Conservation (phyloP, 2,888 invertebrate species). For the Lathronympha strigana region DNA sequence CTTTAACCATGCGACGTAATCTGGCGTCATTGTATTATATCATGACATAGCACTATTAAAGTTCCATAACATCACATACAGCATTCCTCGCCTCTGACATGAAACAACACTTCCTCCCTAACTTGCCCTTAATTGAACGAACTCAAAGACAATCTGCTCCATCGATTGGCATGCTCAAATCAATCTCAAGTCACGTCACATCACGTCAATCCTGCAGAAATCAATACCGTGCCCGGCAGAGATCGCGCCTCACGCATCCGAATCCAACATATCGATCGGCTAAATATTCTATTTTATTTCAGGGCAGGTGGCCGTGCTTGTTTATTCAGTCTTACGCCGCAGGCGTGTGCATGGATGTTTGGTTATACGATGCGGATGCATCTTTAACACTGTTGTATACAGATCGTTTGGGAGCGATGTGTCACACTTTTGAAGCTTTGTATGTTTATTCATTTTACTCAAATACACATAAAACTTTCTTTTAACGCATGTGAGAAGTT, state of each 20-base stretch:
- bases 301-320: constrained; percentile 64
- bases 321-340: constrained; percentile 61
- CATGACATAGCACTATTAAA: constrained; percentile 12
- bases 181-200: constrained; percentile 51
- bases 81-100: not conserved
- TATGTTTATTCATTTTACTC: not conserved
- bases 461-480: not conserved
- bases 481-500: not conserved
- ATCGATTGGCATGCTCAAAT: constrained; percentile 39
- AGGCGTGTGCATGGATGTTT: constrained; percentile 44
- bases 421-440: constrained; percentile 14
- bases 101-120: constrained; percentile 15
- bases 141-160: constrained; percentile 32
- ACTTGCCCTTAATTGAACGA: constrained; percentile 13
- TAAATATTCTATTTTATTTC: constrained; percentile 53
- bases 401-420: constrained; percentile 3
- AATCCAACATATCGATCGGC: constrained; percentile 58
- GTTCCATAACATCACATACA: not conserved
- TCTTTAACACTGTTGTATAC: constrained; percentile 19
- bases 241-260: constrained; percentile 49
- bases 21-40: constrained; percentile 5
- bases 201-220: constrained; percentile 62
- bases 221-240: constrained; percentile 53
- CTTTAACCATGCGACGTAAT: constrained; percentile 4
- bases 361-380: constrained; percentile 30